phyloP scores from a whole-genome alignment of 2,797 vertebrate species.

The Mus minutoides region DNA sequence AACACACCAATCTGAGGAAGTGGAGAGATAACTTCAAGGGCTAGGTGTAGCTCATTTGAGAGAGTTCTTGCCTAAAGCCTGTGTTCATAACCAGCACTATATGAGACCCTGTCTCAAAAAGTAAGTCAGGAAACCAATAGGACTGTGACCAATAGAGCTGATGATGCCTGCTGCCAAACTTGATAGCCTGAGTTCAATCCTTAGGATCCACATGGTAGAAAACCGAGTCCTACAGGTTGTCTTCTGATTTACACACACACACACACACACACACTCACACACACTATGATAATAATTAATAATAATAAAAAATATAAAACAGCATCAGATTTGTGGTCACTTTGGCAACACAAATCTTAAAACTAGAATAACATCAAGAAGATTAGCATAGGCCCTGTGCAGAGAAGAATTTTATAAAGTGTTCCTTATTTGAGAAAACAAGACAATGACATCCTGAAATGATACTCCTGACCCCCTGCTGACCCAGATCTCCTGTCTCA shows the following conservation, averaged over 20 bases:
- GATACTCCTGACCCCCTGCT: not conserved
- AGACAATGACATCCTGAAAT: not conserved
- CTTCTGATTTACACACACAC: not conserved
- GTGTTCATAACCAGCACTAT: not conserved
- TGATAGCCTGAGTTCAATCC: not conserved
- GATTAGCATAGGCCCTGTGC: not conserved
- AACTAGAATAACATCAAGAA: not conserved
- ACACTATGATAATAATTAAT: not conserved
- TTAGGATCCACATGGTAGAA: not conserved
- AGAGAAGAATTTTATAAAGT: not conserved
- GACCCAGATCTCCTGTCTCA: not conserved
- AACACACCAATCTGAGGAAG: not conserved
- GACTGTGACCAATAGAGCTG: not conserved
- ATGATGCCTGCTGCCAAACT: not conserved
- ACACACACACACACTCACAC: not conserved
- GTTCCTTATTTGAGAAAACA: not conserved
- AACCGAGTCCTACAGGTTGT: not conserved
- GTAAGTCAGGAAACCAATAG: not conserved
- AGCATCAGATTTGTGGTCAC: not conserved
- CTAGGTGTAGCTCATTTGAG: not conserved
- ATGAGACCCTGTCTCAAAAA: not conserved
- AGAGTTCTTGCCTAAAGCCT: not conserved
- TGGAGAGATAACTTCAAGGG: not conserved
- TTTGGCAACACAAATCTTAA: not conserved
- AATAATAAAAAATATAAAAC: not conserved